Evolutionary conservation across 30 jellyfish, hydroid and myxozoan species (phyloP), one percentile per base, ranked within the genome.

Genomic region (Cassiopea xamachana): DNA sequence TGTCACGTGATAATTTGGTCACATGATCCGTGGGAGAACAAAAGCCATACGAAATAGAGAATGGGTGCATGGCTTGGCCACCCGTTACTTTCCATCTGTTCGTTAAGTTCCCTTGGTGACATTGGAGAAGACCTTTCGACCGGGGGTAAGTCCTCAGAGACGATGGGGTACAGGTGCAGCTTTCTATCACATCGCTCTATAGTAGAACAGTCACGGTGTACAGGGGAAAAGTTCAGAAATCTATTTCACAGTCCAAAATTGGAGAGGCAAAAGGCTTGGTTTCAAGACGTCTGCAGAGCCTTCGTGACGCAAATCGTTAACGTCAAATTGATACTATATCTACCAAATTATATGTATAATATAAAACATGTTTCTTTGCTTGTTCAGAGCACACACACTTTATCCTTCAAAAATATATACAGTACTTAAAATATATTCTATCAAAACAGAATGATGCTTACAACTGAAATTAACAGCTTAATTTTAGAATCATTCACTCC

Each of bases 41-140:
- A 87, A 62, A 58, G 94, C 83, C 84, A 68, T 76, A 61, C 58
- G 84, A 16, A 87, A 87, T 39, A 87, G 94, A 87, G 94, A 87
- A 87, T 87, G 94, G 94, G 94, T 61, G 73, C 94, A 87, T 68
- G 62, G 89, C 85, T 77, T 87, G 69, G 94, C 94, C 94, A 87
- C 96, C 91, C 81, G 96, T 59, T 79, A 85, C 3, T n/a, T 81
- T 88, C 90, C 96, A 88, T 80, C 96, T 88, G 96, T 80, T 80
- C 87, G 73, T 64, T 46, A 55, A 75, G 88, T 75, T 86, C 69
- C 79, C 76, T 49, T 19, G 92, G 92, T 85, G 86, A 75, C 86
- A 85, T 85, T 85, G 55, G 92, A 75, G 90, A 82, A 67, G 55
- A 46, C 58, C 48, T 78, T 17, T 9, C 68, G 69, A 78, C 72